Evolutionary conservation across 2,113 vertebrate genomes (phyloP), one percentile per base, ranked within the genome.

Genomic region (Pollachius pollachius): DNA sequence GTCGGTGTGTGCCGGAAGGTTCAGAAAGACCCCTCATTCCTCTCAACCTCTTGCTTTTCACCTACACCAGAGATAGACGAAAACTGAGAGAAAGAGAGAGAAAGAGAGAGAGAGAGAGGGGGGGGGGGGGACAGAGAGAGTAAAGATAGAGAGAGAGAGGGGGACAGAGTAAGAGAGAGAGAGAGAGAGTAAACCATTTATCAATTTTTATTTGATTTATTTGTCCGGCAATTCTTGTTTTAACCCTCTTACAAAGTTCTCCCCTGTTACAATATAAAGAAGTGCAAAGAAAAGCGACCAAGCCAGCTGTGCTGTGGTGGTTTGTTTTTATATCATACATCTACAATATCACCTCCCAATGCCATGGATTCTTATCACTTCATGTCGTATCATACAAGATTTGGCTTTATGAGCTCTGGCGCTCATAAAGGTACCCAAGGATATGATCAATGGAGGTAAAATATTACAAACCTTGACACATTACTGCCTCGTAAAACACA

Each of bases 381-480:
- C 75, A 74, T 37, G 18, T 34, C 5, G 30, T 12, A 56, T 74
- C 81, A 71, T 73, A 74, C 7, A 58, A 52, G 67, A 71, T 75
- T 81, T 54, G 56, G 30, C 30, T 30, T 30, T 30, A 30, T 30
- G 30, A 30, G 30, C 30, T 6, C 62, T 19, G 67, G 21, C 62
- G 2, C 67, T 68, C 52, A 63, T 66, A 67, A 70, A 75, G 23
- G 67, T 60, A 41, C 23, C 1, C 5, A 48, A 73, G 73, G 77
- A 79, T 81, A 74, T 65, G 70, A 87, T 80, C 78, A 81, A 34
- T n/a, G 54, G 57, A 68, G 69, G 59, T 70, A 74, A 81, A 83
- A 83, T 68, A 77, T 6, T 23, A 54, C 74, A 71, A 78, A 72
- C 72, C 79, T 74, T 78, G 72, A 79, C 65, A 70, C 69, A 74